These are phyloP conservation scores for Neuroscelio doddi DNA, from an alignment of 2,888 invertebrate species.

Conservation along the genomic window DNA sequence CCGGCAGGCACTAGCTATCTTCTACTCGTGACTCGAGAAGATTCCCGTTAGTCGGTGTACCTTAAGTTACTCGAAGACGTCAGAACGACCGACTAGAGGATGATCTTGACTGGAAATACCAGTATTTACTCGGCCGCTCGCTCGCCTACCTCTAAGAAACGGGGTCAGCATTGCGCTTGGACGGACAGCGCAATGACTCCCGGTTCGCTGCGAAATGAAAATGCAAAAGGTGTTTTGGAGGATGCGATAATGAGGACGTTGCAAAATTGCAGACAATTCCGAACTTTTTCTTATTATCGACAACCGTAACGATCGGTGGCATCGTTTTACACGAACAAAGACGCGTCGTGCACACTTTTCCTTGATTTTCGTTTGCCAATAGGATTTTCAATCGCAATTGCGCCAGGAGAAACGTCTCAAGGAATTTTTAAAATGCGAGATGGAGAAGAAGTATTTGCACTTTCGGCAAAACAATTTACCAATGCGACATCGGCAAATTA, in stretches of 20 bases:
- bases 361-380: no score
- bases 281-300: slow-evolving; percentile 15
- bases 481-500: no score
- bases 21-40: slow-evolving; percentile 35
- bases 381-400: no score
- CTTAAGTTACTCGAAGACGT: slow-evolving; percentile 41
- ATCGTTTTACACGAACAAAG: no score
- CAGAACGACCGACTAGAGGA: slow-evolving; percentile 40
- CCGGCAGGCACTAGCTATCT: slow-evolving; percentile 41
- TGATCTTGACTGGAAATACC: slow-evolving; percentile 47
- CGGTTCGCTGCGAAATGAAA: slow-evolving; percentile 32
- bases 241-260: slow-evolving; percentile 35
- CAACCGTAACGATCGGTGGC: no score
- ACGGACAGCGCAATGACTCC: slow-evolving; percentile 45
- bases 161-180: slow-evolving; percentile 45
- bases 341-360: no score
- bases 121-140: slow-evolving; percentile 43
- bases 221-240: slow-evolving; percentile 31
- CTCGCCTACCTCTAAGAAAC: slow-evolving; percentile 45
- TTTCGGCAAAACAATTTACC: no score
- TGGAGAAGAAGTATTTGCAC: no score
- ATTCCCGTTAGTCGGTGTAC: slow-evolving; percentile 44
- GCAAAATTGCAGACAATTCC: slow-evolving; percentile 34
- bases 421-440: no score
- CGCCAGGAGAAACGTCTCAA: no score